Evolutionary conservation across 2,113 vertebrate species (phyloP).

Genomic region (Neodontobutis hainanensis): DNA sequence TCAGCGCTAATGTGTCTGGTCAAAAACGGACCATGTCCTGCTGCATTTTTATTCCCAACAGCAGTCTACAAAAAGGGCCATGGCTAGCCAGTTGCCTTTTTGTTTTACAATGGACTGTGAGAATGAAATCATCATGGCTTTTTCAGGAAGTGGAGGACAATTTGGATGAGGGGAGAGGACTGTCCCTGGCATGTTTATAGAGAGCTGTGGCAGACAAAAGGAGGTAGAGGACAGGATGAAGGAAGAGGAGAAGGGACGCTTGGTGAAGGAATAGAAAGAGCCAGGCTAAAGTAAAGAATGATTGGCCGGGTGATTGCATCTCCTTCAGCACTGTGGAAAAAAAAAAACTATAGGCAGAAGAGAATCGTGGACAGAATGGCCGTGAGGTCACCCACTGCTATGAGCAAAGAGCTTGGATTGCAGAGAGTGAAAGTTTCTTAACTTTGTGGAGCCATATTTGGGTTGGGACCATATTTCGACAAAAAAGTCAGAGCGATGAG

Average conservation of each 20-base stretch:
- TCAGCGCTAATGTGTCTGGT: conserved; percentile 47
- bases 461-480: too few species aligned
- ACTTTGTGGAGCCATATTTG: too few species aligned
- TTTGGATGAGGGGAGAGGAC: conserved; percentile 40
- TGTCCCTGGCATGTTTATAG: conserved; percentile 62
- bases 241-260: conserved; percentile 20
- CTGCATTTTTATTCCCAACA: conserved; percentile 45
- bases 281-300: background rate
- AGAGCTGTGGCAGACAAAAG: conserved; percentile 25
- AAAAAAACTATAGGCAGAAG: background rate
- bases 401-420: background rate
- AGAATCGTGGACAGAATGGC: background rate
- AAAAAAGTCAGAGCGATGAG: too few species aligned
- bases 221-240: conserved; percentile 19
- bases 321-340: background rate
- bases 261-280: background rate
- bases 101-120: conserved; percentile 56
- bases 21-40: conserved; percentile 18
- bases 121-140: conserved; percentile 62
- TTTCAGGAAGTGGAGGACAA: conserved; percentile 53
- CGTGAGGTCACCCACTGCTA: background rate
- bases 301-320: conserved; percentile 6
- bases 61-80: conserved; percentile 27
- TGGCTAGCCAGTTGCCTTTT: background rate
- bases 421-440: too few species aligned